Evolutionary conservation across 2,113 vertebrate genomes (phyloP).

Genomic region (Lophius piscatorius): DNA sequence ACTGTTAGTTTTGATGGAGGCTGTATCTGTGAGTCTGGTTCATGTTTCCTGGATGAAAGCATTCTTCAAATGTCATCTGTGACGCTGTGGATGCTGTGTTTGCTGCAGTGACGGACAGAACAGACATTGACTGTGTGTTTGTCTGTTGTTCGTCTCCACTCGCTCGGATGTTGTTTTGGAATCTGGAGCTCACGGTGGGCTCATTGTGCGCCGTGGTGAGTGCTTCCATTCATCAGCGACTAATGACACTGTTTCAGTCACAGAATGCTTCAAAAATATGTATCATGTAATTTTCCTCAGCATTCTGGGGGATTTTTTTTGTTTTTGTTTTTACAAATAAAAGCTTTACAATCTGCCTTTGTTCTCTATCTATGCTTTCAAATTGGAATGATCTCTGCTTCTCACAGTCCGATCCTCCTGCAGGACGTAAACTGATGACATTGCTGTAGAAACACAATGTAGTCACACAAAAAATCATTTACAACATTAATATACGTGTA

Average conservation of each 20-base stretch:
- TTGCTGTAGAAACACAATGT: too few relatives aligned
- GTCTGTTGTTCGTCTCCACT: constrained; percentile 17
- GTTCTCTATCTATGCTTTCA: constrained; percentile 18
- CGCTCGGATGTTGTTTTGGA: constrained; percentile 31
- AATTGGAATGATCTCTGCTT: not conserved
- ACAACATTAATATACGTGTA: too few relatives aligned
- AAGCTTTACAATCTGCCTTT: constrained; percentile 52
- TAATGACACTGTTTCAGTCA: constrained; percentile 57
- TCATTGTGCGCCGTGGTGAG: constrained; percentile 58
- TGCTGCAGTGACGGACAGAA: not conserved
- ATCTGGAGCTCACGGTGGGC: constrained; percentile 26
- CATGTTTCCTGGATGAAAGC: constrained; percentile 50
- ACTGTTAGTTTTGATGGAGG: too few relatives aligned
- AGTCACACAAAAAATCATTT: too few relatives aligned
- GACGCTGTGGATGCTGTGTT: too few relatives aligned
- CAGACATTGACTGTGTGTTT: constrained; percentile 8
- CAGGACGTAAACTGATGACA: too few relatives aligned
- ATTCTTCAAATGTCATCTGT: constrained; percentile 27
- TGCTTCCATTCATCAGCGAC: constrained; percentile 61
- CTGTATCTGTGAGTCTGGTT: too few relatives aligned
- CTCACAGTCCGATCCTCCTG: not conserved
- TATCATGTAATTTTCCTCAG: constrained; percentile 67
- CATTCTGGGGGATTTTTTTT: constrained; percentile 15
- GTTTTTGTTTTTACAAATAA: constrained; percentile 69
- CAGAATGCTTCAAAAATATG: constrained; percentile 59